phyloP scores from a whole-genome alignment of 2,797 vertebrate genomes.

The Pseudomugil tenellus region DNA sequence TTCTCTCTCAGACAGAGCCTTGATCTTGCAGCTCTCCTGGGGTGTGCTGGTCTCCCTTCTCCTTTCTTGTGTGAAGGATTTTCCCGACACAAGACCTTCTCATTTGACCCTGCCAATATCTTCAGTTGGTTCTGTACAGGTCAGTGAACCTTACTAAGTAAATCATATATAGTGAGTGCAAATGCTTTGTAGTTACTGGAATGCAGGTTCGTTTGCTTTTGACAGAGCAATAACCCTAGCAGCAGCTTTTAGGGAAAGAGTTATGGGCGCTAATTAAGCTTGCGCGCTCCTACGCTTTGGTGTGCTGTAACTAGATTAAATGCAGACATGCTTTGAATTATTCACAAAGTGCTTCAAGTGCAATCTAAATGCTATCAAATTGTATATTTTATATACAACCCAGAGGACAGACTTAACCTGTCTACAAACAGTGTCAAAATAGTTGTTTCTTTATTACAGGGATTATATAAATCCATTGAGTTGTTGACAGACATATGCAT shows the following conservation, averaged over 20 bases:
- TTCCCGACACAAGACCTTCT: neutral
- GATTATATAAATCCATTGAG: conserved; percentile 8
- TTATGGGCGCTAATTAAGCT: neutral
- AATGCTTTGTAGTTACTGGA: conserved; percentile 20
- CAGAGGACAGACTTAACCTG: neutral
- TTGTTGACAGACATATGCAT: neutral
- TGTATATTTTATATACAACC: no score
- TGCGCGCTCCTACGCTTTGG: neutral
- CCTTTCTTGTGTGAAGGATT: conserved; percentile 35
- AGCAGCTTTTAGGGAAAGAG: conserved; percentile 3
- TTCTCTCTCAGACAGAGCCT: conserved; percentile 24
- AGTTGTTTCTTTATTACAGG: neutral
- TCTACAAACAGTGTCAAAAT: neutral
- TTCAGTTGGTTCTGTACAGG: conserved; percentile 37
- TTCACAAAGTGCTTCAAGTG: neutral
- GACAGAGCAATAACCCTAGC: conserved; percentile 15
- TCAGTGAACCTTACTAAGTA: conserved; percentile 34
- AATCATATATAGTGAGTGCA: conserved; percentile 15
- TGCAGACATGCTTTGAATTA: neutral
- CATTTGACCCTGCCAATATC: conserved; percentile 29
- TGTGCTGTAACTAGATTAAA: conserved; percentile 9
- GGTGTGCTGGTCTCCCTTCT: conserved; percentile 11
- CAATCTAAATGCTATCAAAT: neutral
- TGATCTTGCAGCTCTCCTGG: conserved; percentile 44
- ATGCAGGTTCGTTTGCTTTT: conserved; percentile 22